Conservation (phyloP, 2,113 vertebrate species). For the Sinosuthora webbiana region DNA sequence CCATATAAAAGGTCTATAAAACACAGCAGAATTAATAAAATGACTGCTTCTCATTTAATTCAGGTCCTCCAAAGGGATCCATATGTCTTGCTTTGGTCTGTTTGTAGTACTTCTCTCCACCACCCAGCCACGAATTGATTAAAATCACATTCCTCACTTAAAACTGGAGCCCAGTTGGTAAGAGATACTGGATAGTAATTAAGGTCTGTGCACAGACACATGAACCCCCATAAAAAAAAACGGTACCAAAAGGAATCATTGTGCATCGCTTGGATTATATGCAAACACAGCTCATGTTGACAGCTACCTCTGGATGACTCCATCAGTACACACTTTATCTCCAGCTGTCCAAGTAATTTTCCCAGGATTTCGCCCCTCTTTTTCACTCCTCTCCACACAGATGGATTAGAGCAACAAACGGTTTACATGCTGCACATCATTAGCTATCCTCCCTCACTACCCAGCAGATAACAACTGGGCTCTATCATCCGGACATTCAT, state of each 20-base stretch:
- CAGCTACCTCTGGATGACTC: constrained; percentile 65
- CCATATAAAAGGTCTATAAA: constrained; percentile 59
- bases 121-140: constrained; percentile 28
- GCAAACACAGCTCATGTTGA: constrained; percentile 65
- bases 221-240: constrained; percentile 9
- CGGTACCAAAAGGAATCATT: background rate
- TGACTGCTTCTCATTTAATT: constrained; percentile 56
- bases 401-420: constrained; percentile 66
- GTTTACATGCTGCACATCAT: constrained; percentile 75
- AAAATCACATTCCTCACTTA: constrained; percentile 51
- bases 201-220: background rate
- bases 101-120: constrained; percentile 25
- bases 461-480: constrained; percentile 71
- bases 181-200: background rate
- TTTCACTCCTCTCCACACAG: constrained; percentile 62
- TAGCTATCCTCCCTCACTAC: constrained; percentile 76
- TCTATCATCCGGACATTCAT: constrained; percentile 70
- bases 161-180: background rate
- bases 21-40: constrained; percentile 52
- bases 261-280: constrained; percentile 47
- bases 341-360: constrained; percentile 61
- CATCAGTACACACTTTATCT: constrained; percentile 65
- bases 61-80: constrained; percentile 9
- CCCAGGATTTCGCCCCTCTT: constrained; percentile 43
- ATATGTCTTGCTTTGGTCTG: constrained; percentile 43